phyloP scores from a whole-genome alignment of 2,888 invertebrate genomes.

The Ferrisia virgata region DNA sequence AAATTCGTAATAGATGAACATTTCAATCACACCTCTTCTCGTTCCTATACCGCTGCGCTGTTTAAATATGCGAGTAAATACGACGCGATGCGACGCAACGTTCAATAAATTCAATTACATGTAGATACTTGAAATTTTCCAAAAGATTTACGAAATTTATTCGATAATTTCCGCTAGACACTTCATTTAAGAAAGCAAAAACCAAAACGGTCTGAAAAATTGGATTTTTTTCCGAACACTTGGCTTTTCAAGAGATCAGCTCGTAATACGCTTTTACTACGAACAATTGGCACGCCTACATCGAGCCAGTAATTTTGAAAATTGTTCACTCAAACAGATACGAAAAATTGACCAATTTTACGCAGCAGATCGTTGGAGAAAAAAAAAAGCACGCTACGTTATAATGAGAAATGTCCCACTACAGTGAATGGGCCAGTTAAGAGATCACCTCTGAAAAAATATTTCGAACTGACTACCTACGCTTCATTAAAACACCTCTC shows the following conservation, averaged over 20 bases:
- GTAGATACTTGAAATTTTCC: no score
- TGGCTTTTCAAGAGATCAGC: not conserved
- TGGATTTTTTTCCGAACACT: not conserved
- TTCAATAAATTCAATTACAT: no score
- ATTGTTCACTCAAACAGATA: not conserved
- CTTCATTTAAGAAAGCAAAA: no score
- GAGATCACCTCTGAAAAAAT: not conserved
- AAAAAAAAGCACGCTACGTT: not conserved
- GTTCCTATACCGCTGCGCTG: no score
- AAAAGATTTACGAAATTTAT: no score
- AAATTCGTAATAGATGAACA: no score
- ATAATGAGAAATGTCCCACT: not conserved
- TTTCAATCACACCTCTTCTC: no score
- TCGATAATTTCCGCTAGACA: no score
- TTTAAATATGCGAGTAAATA: no score
- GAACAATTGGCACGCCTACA: not conserved
- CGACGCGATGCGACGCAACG: no score
- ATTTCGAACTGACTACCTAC: not conserved
- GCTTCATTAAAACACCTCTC: not conserved
- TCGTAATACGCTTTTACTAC: not conserved
- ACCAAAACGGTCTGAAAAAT: not conserved
- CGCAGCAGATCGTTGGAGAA: not conserved
- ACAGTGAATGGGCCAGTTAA: not conserved
- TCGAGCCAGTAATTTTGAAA: not conserved
- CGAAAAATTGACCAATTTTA: not conserved